These are phyloP conservation scores for Pomacea maculata DNA, from an alignment of 1,140 invertebrate species.

Conservation along the genomic window DNA sequence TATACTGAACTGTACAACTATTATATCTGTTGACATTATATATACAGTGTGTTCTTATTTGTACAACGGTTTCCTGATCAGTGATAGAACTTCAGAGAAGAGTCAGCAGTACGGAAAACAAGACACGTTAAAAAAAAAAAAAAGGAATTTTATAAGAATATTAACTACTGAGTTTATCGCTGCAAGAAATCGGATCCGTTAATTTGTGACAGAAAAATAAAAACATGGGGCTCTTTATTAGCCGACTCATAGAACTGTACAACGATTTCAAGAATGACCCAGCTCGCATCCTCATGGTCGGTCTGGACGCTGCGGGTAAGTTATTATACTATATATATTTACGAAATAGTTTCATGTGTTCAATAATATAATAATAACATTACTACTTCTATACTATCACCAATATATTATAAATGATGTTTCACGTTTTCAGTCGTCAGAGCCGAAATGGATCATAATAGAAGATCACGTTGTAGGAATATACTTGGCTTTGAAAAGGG, in stretches of 20 bases:
- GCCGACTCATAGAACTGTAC: conserved; percentile 1
- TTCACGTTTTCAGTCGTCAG: conserved; percentile 61
- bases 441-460: neutral
- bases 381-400: neutral
- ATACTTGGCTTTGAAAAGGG: neutral
- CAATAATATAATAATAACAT: neutral
- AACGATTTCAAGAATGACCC: conserved; percentile 28
- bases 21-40: too few relatives aligned
- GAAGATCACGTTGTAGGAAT: neutral
- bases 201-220: neutral
- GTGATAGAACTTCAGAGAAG: too few relatives aligned
- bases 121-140: too few relatives aligned
- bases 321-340: neutral
- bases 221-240: conserved; percentile 11
- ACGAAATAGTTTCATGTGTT: neutral
- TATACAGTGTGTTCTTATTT: too few relatives aligned
- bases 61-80: too few relatives aligned
- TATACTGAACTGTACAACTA: too few relatives aligned
- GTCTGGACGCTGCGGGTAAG: conserved; percentile 61
- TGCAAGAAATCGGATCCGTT: neutral
- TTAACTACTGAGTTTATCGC: neutral
- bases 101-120: too few relatives aligned
- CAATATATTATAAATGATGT: neutral
- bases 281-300: conserved; percentile 59
- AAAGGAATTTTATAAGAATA: too few relatives aligned